Conservation (phyloP, 2,113 vertebrate genomes). For the Syrrhaptes paradoxus region DNA sequence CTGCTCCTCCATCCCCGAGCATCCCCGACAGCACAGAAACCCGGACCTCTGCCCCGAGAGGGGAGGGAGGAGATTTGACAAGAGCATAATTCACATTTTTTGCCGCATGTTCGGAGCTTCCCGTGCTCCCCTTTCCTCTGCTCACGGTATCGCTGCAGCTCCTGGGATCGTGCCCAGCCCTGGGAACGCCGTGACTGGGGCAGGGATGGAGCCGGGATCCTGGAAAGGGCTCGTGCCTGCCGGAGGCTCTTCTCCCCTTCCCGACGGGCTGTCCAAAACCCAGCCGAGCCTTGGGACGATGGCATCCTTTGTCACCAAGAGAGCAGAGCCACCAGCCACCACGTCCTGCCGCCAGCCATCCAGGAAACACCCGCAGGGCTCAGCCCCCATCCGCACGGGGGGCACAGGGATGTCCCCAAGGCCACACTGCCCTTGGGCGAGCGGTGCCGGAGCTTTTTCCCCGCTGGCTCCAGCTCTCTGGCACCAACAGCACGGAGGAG, state of each 20-base stretch:
- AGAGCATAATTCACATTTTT: neutral
- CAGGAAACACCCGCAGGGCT: neutral
- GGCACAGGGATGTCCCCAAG: neutral
- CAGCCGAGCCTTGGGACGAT: accelerated
- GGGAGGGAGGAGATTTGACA: neutral
- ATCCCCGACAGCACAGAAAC: accelerated
- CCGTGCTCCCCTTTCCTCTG: neutral
- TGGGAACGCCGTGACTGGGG: neutral
- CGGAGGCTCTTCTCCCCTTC: neutral
- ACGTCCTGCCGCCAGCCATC: neutral
- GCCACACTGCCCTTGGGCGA: neutral
- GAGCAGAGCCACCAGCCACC: neutral
- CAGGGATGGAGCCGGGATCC: neutral
- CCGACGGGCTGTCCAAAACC: neutral
- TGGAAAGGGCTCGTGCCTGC: neutral
- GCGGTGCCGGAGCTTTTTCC: neutral
- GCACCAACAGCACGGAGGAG: neutral
- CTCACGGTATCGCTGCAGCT: neutral
- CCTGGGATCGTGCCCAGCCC: neutral
- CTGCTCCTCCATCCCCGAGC: neutral
- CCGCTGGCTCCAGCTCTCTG: neutral
- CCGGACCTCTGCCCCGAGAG: accelerated
- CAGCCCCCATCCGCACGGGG: neutral
- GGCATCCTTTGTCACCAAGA: neutral
- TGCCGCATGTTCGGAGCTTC: neutral